Conservation (phyloP, 2,888 invertebrate genomes). For the Sclerodermus sp. region DNA sequence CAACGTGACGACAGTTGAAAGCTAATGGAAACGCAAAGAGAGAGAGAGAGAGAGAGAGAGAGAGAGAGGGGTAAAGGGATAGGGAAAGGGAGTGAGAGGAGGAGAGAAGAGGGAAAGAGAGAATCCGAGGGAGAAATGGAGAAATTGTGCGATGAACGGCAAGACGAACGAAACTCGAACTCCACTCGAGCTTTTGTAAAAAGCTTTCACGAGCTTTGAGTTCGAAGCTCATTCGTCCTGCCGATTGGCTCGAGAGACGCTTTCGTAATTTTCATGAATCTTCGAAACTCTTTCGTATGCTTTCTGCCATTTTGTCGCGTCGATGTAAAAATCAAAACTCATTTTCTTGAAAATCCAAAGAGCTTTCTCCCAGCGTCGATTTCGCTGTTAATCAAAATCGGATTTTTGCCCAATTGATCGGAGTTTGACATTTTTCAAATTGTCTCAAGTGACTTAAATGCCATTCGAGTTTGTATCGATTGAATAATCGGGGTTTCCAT, state of each 20-base stretch:
- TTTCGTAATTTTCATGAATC: too few species aligned
- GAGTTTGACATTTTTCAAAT: too few species aligned
- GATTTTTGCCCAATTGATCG: too few species aligned
- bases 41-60: constrained; percentile 2
- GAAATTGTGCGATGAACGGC: not conserved
- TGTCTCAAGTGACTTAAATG: too few species aligned
- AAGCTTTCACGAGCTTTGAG: not conserved
- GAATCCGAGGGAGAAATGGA: not conserved
- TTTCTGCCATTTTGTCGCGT: too few species aligned
- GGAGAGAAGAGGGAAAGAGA: not conserved
- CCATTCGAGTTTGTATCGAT: not conserved
- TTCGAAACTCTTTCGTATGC: too few species aligned
- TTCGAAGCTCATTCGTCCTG: too few species aligned
- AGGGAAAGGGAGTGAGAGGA: not conserved
- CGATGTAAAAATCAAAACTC: too few species aligned
- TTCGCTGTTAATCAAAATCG: too few species aligned
- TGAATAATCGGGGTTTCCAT: constrained; percentile 15
- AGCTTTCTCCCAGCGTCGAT: too few species aligned
- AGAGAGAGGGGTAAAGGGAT: not conserved
- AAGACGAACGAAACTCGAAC: not conserved
- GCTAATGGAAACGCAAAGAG: constrained; percentile 6
- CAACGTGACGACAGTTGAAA: constrained; percentile 7
- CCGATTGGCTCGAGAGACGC: too few species aligned
- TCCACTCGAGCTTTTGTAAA: not conserved
- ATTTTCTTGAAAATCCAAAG: too few species aligned